A percentile compares a stretch with the other conserved stretches of the same genome.
Evolutionary conservation across 1,140 invertebrate species (phyloP).

Genomic region (Drosophila seguyi): DNA sequence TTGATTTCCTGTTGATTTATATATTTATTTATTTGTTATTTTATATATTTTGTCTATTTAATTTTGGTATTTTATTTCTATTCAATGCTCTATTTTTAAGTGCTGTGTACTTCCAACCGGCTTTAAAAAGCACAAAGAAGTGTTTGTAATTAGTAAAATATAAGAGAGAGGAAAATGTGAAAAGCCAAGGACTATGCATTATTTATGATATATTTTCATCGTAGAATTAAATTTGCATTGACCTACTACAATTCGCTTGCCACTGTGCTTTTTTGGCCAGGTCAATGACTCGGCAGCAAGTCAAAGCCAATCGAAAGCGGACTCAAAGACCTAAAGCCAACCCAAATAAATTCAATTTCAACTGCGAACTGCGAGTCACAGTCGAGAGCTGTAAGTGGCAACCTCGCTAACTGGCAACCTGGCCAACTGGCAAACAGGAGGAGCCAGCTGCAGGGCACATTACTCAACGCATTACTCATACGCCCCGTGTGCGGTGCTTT

Average conservation of each 20-base stretch:
- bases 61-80: too few species aligned
- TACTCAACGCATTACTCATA: slow-evolving; percentile 36
- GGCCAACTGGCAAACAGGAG: background rate
- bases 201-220: background rate
- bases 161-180: too few species aligned
- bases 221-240: background rate
- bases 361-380: slow-evolving; percentile 1
- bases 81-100: background rate
- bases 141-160: background rate
- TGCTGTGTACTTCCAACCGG: background rate
- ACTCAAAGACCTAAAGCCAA: slow-evolving; percentile 1
- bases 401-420: slow-evolving; percentile 4
- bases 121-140: background rate
- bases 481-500: slow-evolving; percentile 13
- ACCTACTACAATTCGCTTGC: too few species aligned
- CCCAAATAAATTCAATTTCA: slow-evolving; percentile 23
- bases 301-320: slow-evolving; percentile 1
- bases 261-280: background rate
- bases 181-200: background rate
- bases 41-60: too few species aligned
- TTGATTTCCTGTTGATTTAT: too few species aligned
- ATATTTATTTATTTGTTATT: too few species aligned
- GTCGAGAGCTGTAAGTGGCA: slow-evolving; percentile 4
- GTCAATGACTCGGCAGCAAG: slow-evolving; percentile 1
- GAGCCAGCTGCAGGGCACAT: slow-evolving; percentile 35